These are phyloP conservation scores for Anabacerthia variegaticeps DNA, from an alignment of 2,797 vertebrate species.

Conservation along the genomic window DNA sequence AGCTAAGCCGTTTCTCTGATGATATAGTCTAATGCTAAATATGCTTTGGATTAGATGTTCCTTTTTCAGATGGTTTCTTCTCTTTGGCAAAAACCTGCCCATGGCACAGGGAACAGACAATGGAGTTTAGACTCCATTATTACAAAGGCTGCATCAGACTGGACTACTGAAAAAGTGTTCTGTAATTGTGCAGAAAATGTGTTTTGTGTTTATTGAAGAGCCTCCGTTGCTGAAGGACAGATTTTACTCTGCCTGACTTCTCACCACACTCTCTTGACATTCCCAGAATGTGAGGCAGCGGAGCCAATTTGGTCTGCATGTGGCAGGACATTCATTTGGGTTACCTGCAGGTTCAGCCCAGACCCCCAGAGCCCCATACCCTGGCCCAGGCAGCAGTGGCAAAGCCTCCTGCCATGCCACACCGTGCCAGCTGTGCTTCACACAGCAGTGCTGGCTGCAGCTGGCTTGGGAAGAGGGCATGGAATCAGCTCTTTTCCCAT, in stretches of 20 bases:
- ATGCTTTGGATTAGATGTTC: neutral
- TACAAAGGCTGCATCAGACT: neutral
- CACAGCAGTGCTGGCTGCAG: neutral
- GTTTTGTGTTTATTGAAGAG: neutral
- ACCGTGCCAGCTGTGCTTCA: neutral
- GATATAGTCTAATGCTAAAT: neutral
- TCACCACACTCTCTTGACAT: neutral
- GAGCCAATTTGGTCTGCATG: neutral
- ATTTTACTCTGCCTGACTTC: neutral
- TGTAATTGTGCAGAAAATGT: accelerated
- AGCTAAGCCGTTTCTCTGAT: neutral
- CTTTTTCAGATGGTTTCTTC: neutral
- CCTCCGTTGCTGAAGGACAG: neutral
- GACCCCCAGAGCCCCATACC: neutral
- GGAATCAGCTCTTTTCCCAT: neutral
- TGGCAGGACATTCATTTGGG: neutral
- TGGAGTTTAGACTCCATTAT: neutral
- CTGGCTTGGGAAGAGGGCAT: neutral
- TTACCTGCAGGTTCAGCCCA: neutral
- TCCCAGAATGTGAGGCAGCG: neutral
- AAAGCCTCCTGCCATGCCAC: neutral
- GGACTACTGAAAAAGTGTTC: neutral
- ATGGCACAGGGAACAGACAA: neutral
- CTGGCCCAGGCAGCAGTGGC: neutral
- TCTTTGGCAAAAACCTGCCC: neutral